Evolutionary conservation across 1,140 invertebrate genomes (phyloP).

Genomic region (Caenorhabditis briggsae): DNA sequence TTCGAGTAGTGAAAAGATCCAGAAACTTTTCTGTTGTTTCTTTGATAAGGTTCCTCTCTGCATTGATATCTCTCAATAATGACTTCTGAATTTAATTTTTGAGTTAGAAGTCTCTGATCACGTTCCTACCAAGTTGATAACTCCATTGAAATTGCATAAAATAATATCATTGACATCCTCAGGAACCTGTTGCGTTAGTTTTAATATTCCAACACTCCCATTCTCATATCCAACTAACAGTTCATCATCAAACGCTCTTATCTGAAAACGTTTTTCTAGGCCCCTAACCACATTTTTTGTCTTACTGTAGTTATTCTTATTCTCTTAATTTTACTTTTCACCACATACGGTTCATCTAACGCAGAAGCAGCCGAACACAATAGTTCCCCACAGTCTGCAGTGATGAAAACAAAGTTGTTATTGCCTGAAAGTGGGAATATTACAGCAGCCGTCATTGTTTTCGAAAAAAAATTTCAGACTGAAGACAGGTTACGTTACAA

Average conservation of each 20-base stretch:
- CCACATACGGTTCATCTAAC: conserved; percentile 22
- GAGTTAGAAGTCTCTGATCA: too few species aligned
- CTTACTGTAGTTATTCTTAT: not conserved
- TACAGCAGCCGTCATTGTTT: not conserved
- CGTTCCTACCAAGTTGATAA: conserved; percentile 20
- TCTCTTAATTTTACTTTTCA: conserved; percentile 32
- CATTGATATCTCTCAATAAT: conserved; percentile 38
- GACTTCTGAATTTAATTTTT: conserved; percentile 43
- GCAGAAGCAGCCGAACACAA: conserved; percentile 7
- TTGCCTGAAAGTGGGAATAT: conserved; percentile 20
- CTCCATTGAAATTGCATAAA: conserved; percentile 41
- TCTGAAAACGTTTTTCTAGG: not conserved
- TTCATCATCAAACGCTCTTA: conserved; percentile 33
- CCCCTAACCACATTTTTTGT: not conserved
- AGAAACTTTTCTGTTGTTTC: conserved; percentile 37
- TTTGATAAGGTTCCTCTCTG: conserved; percentile 28
- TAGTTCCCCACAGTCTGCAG: conserved; percentile 46
- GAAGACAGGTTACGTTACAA: too few species aligned
- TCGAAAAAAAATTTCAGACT: not conserved
- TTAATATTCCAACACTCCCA: conserved; percentile 36
- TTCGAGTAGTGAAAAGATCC: conserved; percentile 24
- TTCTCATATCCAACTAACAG: conserved; percentile 27
- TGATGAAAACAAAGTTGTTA: conserved; percentile 44
- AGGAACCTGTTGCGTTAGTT: not conserved
- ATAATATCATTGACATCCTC: conserved; percentile 16